These are phyloP conservation scores for Eutrigla gurnardus DNA, from an alignment of 2,797 vertebrate genomes.

Conservation along the genomic window DNA sequence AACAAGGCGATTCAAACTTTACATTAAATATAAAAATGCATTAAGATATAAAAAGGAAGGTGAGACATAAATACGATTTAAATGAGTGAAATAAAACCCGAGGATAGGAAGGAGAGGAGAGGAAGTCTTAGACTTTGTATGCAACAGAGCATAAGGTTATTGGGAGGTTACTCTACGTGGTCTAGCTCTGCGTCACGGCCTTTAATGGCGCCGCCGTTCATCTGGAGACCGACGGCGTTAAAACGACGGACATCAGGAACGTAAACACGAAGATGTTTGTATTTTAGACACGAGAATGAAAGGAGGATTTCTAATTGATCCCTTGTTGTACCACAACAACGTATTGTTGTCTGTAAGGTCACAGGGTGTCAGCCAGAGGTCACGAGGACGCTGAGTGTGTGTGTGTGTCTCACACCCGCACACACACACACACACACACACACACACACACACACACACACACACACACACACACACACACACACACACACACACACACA, in stretches of 20 bases:
- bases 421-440: too few relatives aligned
- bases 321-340: slow-evolving; percentile 53
- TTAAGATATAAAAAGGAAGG: not conserved
- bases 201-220: not conserved
- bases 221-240: slow-evolving; percentile 5
- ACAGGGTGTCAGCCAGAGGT: slow-evolving; percentile 58
- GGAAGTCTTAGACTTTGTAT: not conserved
- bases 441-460: too few relatives aligned
- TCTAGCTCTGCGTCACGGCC: not conserved
- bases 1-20: slow-evolving; percentile 3
- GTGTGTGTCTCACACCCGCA: too few relatives aligned
- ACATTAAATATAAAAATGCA: not conserved
- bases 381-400: slow-evolving; percentile 30
- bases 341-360: slow-evolving; percentile 50
- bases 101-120: not conserved
- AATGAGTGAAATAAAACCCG: not conserved
- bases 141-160: slow-evolving; percentile 16
- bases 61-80: not conserved
- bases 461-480: too few relatives aligned
- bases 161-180: not conserved
- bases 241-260: slow-evolving; percentile 23
- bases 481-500: too few relatives aligned
- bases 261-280: slow-evolving; percentile 31
- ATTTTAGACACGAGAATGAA: slow-evolving; percentile 27
- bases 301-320: slow-evolving; percentile 66